phyloP scores from a whole-genome alignment of 2,113 vertebrate genomes.

The Lutjanus erythropterus region DNA sequence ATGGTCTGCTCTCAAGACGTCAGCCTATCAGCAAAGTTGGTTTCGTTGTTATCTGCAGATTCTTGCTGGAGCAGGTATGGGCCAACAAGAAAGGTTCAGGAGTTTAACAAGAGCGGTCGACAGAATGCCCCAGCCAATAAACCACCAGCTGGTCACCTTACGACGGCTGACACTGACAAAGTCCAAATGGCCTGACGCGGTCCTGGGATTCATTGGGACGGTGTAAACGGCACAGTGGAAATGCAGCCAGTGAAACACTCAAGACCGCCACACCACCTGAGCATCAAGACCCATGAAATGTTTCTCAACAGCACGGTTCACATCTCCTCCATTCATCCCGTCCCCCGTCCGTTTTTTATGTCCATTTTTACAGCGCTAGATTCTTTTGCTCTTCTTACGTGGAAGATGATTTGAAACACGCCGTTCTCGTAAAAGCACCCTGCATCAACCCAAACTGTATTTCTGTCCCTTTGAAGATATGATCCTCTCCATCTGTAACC shows the following conservation, averaged over 20 bases:
- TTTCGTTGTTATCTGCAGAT: conserved; percentile 41
- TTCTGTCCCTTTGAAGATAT: conserved; percentile 79
- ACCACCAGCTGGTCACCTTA: conserved; percentile 72
- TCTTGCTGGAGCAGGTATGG: conserved; percentile 21
- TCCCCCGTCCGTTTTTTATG: conserved; percentile 44
- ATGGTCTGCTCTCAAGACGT: conserved; percentile 44
- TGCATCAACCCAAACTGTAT: conserved; percentile 69
- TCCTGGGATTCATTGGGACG: conserved; percentile 49
- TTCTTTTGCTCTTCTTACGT: conserved; percentile 61
- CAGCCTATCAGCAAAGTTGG: conserved; percentile 45
- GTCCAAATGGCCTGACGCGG: conserved; percentile 42
- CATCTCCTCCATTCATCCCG: conserved; percentile 39
- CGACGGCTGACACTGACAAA: conserved; percentile 34
- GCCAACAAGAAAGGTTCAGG: conserved; percentile 55
- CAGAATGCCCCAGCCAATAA: conserved; percentile 70
- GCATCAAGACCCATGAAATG: conserved; percentile 44
- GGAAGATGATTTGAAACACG: conserved; percentile 76
- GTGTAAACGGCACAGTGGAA: conserved; percentile 44
- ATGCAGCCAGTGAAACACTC: conserved; percentile 57
- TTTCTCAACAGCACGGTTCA: conserved; percentile 34
- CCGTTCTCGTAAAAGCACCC: conserved; percentile 72
- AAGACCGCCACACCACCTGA: conserved; percentile 41
- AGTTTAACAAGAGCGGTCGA: conserved; percentile 72
- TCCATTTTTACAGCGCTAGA: conserved; percentile 62
- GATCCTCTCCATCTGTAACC: conserved; percentile 79